Evolutionary conservation across 2,888 invertebrate species (phyloP).

Genomic region (Drosophila quinaria): DNA sequence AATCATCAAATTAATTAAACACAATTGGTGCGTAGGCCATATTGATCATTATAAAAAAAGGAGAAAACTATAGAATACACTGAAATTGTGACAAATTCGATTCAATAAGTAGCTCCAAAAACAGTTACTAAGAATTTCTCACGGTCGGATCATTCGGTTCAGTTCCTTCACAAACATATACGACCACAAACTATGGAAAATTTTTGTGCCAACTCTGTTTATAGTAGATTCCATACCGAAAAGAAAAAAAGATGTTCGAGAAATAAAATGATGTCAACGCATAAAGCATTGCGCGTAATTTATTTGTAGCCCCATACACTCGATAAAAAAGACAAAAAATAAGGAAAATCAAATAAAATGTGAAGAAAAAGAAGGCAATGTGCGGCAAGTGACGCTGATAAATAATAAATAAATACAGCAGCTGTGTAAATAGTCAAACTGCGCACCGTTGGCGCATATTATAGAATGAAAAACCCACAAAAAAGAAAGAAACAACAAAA

Average conservation of each 20-base stretch:
- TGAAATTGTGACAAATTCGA: constrained; percentile 26
- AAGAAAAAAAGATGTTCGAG: constrained; percentile 43
- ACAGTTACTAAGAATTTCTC: constrained; percentile 37
- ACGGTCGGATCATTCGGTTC: constrained; percentile 59
- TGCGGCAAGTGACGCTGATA: constrained; percentile 39
- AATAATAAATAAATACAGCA: constrained; percentile 66
- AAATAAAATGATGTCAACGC: constrained; percentile 62
- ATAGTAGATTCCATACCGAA: constrained; percentile 52
- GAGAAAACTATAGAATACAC: constrained; percentile 6
- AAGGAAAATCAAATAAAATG: constrained; percentile 16
- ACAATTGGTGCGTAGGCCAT: constrained; percentile 36
- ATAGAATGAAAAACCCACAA: constrained; percentile 30
- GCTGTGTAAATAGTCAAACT: constrained; percentile 76
- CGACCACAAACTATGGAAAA: constrained; percentile 47
- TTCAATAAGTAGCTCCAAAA: constrained; percentile 43
- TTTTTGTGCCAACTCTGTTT: constrained; percentile 79
- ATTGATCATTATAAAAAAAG: constrained; percentile 17
- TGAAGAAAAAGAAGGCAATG: constrained; percentile 27
- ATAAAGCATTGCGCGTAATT: constrained; percentile 64
- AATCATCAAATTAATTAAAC: constrained; percentile 23
- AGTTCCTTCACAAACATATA: constrained; percentile 62
- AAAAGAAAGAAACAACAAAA: constrained; percentile 18
- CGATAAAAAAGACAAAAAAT: constrained; percentile 31
- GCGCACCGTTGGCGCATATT: constrained; percentile 58
- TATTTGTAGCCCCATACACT: constrained; percentile 50